Conservation (phyloP, 2,797 vertebrate genomes). For the Astyanax mexicanus region DNA sequence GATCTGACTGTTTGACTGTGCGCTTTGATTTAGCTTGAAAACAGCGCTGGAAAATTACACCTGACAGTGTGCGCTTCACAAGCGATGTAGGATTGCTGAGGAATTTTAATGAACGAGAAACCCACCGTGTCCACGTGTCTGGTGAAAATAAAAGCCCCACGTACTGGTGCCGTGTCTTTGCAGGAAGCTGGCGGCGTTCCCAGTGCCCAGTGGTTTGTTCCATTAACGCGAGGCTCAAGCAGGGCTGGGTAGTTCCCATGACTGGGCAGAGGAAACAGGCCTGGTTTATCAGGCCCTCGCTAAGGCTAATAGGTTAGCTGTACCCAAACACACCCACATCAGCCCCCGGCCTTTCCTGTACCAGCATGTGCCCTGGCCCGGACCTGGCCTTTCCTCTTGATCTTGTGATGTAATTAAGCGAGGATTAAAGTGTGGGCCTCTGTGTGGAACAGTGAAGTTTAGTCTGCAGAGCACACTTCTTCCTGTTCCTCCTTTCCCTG, state of each 20-base stretch:
- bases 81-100: constrained; percentile 26
- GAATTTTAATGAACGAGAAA: constrained; percentile 55
- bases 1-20: constrained; percentile 48
- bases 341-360: constrained; percentile 54
- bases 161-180: constrained; percentile 45
- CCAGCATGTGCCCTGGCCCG: constrained; percentile 22
- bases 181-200: constrained; percentile 52
- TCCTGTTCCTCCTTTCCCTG: constrained; percentile 39
- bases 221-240: constrained; percentile 52
- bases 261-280: constrained; percentile 39
- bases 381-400: constrained; percentile 58
- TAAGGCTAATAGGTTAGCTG: constrained; percentile 45
- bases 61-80: constrained; percentile 50
- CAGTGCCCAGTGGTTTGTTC: constrained; percentile 52
- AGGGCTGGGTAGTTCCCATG: constrained; percentile 54
- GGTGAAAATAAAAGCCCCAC: constrained; percentile 34
- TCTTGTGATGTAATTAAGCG: constrained; percentile 62
- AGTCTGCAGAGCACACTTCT: constrained; percentile 24
- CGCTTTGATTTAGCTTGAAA: constrained; percentile 53
- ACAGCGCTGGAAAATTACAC: constrained; percentile 50
- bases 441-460: constrained; percentile 13
- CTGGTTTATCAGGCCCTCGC: constrained; percentile 48
- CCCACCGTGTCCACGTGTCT: constrained; percentile 34
- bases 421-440: constrained; percentile 58
- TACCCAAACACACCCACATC: constrained; percentile 59